A percentile compares a stretch with the other conserved stretches of the same genome.
phyloP scores from a whole-genome alignment of 2,888 invertebrate genomes.

The Pyralis farinalis region DNA sequence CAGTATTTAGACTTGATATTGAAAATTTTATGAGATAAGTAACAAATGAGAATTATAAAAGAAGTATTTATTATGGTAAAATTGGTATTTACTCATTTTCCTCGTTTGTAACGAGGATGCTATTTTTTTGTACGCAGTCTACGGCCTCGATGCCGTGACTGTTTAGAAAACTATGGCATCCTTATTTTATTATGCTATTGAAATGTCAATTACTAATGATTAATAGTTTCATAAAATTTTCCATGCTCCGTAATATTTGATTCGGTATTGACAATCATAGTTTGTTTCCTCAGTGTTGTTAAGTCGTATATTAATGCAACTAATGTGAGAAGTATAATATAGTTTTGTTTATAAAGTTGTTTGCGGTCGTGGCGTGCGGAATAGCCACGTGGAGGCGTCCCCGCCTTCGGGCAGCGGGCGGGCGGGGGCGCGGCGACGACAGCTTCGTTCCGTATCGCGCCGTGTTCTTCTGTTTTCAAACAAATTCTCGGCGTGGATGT shows the following conservation, averaged over 20 bases:
- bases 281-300: slow-evolving; percentile 28
- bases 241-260: slow-evolving; percentile 29
- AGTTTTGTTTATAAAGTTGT: slow-evolving; percentile 52
- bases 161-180: slow-evolving; percentile 38
- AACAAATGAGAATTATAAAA: slow-evolving; percentile 62
- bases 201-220: slow-evolving; percentile 60
- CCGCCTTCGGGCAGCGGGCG: slow-evolving; percentile 20
- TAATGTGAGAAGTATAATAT: slow-evolving; percentile 74
- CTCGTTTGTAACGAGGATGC: slow-evolving; percentile 41
- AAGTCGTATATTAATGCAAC: slow-evolving; percentile 36
- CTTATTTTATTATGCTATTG: slow-evolving; percentile 37
- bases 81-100: slow-evolving; percentile 44
- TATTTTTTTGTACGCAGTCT: slow-evolving; percentile 42
- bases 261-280: slow-evolving; percentile 21
- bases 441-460: no score
- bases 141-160: background rate
- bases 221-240: slow-evolving; percentile 39
- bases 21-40: slow-evolving; percentile 56
- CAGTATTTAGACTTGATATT: slow-evolving; percentile 63
- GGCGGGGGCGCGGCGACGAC: slow-evolving; percentile 28
- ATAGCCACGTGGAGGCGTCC: slow-evolving; percentile 29
- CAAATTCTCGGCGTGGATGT: slow-evolving; percentile 21
- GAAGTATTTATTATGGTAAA: slow-evolving; percentile 59
- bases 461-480: slow-evolving; percentile 25
- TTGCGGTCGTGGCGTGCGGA: slow-evolving; percentile 22